phyloP scores from a whole-genome alignment of 2,113 vertebrate genomes.

The Elephas maximus region DNA sequence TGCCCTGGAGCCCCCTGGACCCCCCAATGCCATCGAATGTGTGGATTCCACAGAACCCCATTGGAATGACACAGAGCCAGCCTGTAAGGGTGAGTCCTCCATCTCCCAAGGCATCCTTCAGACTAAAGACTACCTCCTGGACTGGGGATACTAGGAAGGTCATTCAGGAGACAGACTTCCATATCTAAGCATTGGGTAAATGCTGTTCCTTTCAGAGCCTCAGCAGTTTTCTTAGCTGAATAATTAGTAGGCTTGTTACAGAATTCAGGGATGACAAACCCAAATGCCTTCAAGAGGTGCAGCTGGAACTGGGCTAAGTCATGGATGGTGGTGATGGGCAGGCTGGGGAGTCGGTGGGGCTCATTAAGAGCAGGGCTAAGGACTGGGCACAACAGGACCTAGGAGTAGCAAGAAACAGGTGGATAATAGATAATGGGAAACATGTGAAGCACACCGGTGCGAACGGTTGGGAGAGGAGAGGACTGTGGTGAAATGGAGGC shows the following conservation, averaged over 20 bases:
- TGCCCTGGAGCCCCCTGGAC: slow-evolving; percentile 93
- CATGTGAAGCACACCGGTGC: not conserved
- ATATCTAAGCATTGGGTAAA: not conserved
- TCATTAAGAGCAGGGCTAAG: not conserved
- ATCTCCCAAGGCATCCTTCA: not conserved
- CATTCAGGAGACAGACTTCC: not conserved
- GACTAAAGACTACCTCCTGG: not conserved
- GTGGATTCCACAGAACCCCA: slow-evolving; percentile 94
- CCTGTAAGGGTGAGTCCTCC: slow-evolving; percentile 91
- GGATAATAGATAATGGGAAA: not conserved
- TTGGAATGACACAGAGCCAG: slow-evolving; percentile 96
- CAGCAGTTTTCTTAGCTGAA: slow-evolving; percentile 12
- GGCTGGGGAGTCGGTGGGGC: not conserved
- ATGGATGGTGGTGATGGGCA: not conserved
- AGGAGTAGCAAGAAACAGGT: not conserved
- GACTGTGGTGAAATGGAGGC: not conserved
- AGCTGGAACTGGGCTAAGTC: not conserved
- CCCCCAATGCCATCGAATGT: slow-evolving; percentile 93
- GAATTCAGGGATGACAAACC: not conserved
- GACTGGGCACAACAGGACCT: not conserved
- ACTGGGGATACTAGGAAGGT: not conserved
- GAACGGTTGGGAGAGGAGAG: not conserved
- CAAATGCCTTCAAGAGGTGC: not conserved
- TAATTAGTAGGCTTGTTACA: not conserved
- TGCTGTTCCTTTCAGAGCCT: not conserved